Evolutionary conservation across 2,888 invertebrate species (phyloP), one percentile per base, ranked within the genome.

Genomic region (Cryptocheilus praepositus): DNA sequence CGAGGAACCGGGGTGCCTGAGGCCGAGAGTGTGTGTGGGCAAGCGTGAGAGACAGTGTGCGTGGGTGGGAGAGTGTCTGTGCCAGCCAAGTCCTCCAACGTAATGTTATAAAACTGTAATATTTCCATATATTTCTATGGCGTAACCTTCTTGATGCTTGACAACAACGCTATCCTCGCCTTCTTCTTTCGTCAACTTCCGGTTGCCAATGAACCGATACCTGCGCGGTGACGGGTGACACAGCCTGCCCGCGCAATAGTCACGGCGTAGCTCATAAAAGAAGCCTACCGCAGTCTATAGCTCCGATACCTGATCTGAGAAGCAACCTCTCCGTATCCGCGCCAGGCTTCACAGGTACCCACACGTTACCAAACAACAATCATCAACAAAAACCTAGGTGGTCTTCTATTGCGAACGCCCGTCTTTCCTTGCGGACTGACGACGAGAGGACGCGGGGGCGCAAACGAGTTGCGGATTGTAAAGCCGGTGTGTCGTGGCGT

Each of bases 241-340:
- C 90, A 90, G 91, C 90, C 89, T 91, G 91, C 89, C 92, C 91
- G 89, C 91, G 94, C 91, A 96, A 95, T 93, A 93, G 92, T 91
- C 94, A 94, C 90, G 96, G 95, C 90, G 95, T 96, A 91, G 93
- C 93, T 88, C 95, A 94, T 92, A 93, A 93, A 91, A 93, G 94
- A 86, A 93, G 95, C 90, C 93, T 96, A 91, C 94, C 95, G 90
- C 93, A 94, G 91, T 93, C 95, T 90, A 94, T 95, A 89, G 92
- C 92, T 89, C 93, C 95, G 90, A 96, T 96, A 89, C 96, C 96
- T 89, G 95, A 95, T 92, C 93, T 96, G 90, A 93, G 96, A 90
- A 92, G 92, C 89, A 92, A 92, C 87, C 89, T 91, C 86, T 88
- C 88, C 84, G 83, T 86, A 81, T 88, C 88, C 85, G 88, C 88